Conservation (phyloP, 2,888 invertebrate genomes). For the Athalia circularis region DNA sequence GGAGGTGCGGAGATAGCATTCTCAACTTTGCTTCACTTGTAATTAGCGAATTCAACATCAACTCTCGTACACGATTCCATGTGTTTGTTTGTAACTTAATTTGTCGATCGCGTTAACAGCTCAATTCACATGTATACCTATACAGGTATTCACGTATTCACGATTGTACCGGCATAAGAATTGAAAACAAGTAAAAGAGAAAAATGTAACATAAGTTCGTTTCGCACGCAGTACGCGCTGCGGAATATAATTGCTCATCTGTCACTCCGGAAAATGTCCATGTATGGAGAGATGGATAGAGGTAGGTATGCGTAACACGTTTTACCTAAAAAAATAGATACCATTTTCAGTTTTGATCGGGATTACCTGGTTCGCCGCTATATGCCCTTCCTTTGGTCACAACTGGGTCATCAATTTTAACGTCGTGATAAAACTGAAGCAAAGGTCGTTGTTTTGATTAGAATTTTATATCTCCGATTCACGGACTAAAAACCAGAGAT, state of each 20-base stretch:
- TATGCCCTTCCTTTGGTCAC: conserved; percentile 12
- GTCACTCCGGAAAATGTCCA: no score
- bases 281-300: no score
- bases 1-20: conserved; percentile 4
- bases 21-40: conserved; percentile 17
- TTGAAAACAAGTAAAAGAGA: no score
- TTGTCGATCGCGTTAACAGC: conserved; percentile 17
- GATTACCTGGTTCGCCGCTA: background rate
- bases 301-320: no score
- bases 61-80: background rate
- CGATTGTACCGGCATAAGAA: no score
- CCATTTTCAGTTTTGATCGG: conserved; percentile 28
- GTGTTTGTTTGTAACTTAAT: conserved; percentile 28
- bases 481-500: no score
- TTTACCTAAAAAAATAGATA: background rate
- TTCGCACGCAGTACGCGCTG: no score
- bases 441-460: conserved; percentile 23
- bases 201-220: no score
- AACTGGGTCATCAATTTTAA: conserved; percentile 18
- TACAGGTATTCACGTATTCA: no score
- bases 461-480: background rate
- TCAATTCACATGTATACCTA: conserved; percentile 11
- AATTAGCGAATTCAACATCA: conserved; percentile 17
- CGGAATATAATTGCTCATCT: no score
- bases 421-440: conserved; percentile 21